phyloP scores from a whole-genome alignment of 2,797 vertebrate genomes.

The Typhlichthys subterraneus region DNA sequence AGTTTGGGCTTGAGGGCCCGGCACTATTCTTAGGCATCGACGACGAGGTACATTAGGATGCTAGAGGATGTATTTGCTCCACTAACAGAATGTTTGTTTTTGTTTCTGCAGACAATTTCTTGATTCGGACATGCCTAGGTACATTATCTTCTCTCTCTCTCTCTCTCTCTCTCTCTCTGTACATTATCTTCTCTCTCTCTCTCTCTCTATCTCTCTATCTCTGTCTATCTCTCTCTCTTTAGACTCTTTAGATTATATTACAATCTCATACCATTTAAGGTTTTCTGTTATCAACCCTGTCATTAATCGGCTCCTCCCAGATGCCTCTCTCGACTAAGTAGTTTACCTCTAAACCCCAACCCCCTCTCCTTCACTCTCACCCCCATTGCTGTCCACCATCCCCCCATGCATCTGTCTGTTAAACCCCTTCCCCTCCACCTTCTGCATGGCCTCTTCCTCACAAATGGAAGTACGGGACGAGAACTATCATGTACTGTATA shows the following conservation, averaged over 20 bases:
- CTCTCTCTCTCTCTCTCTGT: not conserved
- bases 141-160: not conserved
- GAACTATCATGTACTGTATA: too few species aligned
- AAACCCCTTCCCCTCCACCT: constrained; percentile 1
- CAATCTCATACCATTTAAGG: constrained; percentile 38
- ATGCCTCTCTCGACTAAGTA: not conserved
- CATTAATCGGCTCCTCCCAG: too few species aligned
- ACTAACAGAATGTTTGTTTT: constrained; percentile 95
- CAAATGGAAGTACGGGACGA: too few species aligned
- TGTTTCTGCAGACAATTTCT: constrained; percentile 99
- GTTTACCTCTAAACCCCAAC: too few species aligned
- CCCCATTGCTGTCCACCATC: constrained; percentile 35
- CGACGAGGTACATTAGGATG: constrained; percentile 59
- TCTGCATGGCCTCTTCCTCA: constrained; percentile 46
- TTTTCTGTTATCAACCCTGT: too few species aligned
- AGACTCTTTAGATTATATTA: constrained; percentile 36
- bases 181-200: not conserved
- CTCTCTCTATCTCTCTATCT: not conserved
- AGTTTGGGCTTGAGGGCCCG: constrained; percentile 20
- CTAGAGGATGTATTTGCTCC: constrained; percentile 66
- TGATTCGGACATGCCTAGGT: constrained; percentile 93
- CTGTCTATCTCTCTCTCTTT: constrained; percentile 21
- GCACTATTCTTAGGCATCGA: constrained; percentile 13
- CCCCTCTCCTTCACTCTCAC: too few species aligned
- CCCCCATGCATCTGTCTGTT: constrained; percentile 35